Evolutionary conservation across 1,140 invertebrate species (phyloP), one percentile per base, ranked within the genome.

Genomic region (Drosophila grimshawi): DNA sequence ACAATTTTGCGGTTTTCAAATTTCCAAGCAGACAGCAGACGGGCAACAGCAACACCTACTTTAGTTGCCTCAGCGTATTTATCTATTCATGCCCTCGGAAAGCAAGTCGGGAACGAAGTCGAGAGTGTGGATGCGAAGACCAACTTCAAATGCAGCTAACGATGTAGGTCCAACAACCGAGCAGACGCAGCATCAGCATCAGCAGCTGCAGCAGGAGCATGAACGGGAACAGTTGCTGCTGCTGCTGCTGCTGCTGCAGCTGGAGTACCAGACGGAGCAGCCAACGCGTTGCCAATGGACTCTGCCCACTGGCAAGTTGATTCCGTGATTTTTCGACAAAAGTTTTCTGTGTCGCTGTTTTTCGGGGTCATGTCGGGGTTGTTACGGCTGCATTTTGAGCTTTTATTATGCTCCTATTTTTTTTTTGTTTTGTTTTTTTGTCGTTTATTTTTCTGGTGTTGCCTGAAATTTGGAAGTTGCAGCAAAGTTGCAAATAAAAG

Each of bases 51-150:
- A 43, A 43, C 46, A 29, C 6, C n/a, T 32, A 45, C 19, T 66
- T 60, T 52, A 64, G 73, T 64, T 72, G 39, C 74, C 74, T 81
- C 79, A 69, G 72, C 80, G 78, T 89, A 88, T 88, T 88, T 88
- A 88, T 88, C 85, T 88, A 88, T 88, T 88, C 85, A 88, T 89
- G 85, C 85, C 85, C 81, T 52, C 74, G 85, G 85, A 89, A 88
- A 85, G 78, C 80, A 83, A 89, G 89, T 83, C 85, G 68, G 56
- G 78, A 62, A 35, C 52, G 49, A 56, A 33, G 53, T 3, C 2
- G 6, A 10, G 52, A 30, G 33, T 37, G 62, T n/a, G 51, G 52
- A 19, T 19, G 65, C 35, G 53, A 45, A 41, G 56, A 46, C 55
- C 56, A 88, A 88, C 85, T 88, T 88, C 85, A 89, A 19, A 88